Evolutionary conservation across 1,140 invertebrate species (phyloP), one percentile per base, ranked within the genome.

Genomic region (Drosophila pseudoobscura): DNA sequence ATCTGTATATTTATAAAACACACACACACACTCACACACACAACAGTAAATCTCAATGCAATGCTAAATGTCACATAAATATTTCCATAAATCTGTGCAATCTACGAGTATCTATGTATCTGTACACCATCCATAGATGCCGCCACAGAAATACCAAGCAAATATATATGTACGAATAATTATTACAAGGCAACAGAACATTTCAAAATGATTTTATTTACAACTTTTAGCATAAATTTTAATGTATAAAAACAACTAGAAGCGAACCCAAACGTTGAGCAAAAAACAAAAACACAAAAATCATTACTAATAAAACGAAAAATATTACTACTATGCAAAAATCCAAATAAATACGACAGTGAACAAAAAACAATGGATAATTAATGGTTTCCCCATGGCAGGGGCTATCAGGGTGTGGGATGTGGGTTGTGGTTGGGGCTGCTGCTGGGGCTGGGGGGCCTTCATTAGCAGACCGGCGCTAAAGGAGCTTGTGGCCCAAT

Each of bases 251-350:
- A 26, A 26, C 24, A 39, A 39, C 35, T 39, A 39, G 35, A 39
- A 35, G 58, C 51, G 35, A 68, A 74, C 56, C 50, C 60, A 55
- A 76, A 78, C 24, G 60, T 54, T 75, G 55, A 75, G 53, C 71
- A 60, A 64, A 71, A 70, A 73, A 63, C 20, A 20, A 20, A 20
- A 20, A 2, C 20, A 20, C 20, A 22, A 64, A 80, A 78, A 52
- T 60, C 63, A 65, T 65, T 79, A 80, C 76, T 79, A 83, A 83
- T 83, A 65, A 84, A 74, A 71, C 22, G 49, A 55, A 82, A 76
- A 69, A 78, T 87, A 87, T 88, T 75, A 87, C 78, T 82, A 87
- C 74, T 80, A 87, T 85, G 82, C 82, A 54, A 87, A 77, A 87
- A 87, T 87, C 82, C 78, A 85, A 78, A 85, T 85, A 85, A 85